Evolutionary conservation across 2,797 vertebrate genomes (phyloP).

Genomic region (Aselliscus stoliczkanus): DNA sequence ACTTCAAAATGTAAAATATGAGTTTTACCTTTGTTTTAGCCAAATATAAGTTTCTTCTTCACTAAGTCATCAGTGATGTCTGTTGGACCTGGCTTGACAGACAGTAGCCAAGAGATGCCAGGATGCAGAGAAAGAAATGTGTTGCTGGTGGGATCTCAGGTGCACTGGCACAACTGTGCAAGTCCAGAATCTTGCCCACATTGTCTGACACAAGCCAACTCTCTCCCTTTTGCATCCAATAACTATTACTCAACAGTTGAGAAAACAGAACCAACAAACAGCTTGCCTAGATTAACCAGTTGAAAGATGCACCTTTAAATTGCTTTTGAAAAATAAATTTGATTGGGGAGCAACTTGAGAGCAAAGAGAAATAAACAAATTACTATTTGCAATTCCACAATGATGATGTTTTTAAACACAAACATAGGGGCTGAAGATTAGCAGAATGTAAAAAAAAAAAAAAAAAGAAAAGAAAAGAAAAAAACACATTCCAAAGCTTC

Average conservation of each 20-base stretch:
- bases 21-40: neutral
- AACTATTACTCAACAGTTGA: constrained; percentile 38
- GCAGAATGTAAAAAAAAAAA: neutral
- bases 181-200: neutral
- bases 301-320: constrained; percentile 42
- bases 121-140: neutral
- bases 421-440: neutral
- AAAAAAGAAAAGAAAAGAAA: neutral
- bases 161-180: constrained; percentile 17
- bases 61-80: neutral
- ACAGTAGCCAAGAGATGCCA: neutral
- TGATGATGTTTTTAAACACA: constrained; percentile 11
- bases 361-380: constrained; percentile 48
- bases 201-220: neutral
- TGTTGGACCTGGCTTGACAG: neutral
- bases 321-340: constrained; percentile 54
- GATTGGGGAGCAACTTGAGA: neutral
- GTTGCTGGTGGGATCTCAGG: constrained; percentile 29
- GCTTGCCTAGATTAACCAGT: constrained; percentile 41
- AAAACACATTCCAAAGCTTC: neutral
- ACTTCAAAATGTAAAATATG: neutral
- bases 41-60: constrained; percentile 15
- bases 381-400: neutral
- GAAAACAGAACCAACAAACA: constrained; percentile 29
- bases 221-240: constrained; percentile 18